Base-by-base conservation (phyloP, 1,140 invertebrate genomes). In the Aradophagus sp. region DNA sequence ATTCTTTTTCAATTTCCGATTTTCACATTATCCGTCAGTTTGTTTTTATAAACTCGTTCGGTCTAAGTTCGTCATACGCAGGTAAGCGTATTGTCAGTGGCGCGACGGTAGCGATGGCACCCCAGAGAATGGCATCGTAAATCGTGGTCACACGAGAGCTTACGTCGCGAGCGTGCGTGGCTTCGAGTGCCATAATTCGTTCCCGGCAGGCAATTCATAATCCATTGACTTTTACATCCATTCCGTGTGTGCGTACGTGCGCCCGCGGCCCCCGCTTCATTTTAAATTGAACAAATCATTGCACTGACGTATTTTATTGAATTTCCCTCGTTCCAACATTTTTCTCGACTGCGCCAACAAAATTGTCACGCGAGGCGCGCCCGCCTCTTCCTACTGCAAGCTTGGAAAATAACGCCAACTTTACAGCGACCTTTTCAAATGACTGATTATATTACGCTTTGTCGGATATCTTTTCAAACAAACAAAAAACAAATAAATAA, bases 221-320 rank as follows among this genome's bases (percentile, higher is more conserved):
- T 58, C 66, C 66, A 70, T 70, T 61, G 66, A 70, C 66, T 70
- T 70, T 62, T 70, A 62, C 66, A 69, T 41, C 14, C 29, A 61
- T 53, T 52, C n/a, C 12, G 41, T 44, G 38, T 47, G 39, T 56
- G 52, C 52, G 36, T 58, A 52, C 14, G 58, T 58, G 56, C 31
- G 36, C 52, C 38, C 23, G 32, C 26, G 48, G 35, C 5, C 19
- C 32, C 17, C 35, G 50, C 55, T 69, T 61, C 35, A 69, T 68
- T 59, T 59, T 68, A 50, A 52, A 44, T 53, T 47, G 45, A 52
- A 68, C 53, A 58, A 68, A 58, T 66, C 55, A 59, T 59, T 34
- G 39, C 7, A 17, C 10, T 13, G 41, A 50, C 36, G 42, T 44
- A 67, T 58, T 67, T 67, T 52, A 58, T 36, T 48, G 42, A 66